Evolutionary conservation across 2,113 vertebrate genomes (phyloP), one percentile per base, ranked within the genome.

Genomic region (Mastomys coucha): DNA sequence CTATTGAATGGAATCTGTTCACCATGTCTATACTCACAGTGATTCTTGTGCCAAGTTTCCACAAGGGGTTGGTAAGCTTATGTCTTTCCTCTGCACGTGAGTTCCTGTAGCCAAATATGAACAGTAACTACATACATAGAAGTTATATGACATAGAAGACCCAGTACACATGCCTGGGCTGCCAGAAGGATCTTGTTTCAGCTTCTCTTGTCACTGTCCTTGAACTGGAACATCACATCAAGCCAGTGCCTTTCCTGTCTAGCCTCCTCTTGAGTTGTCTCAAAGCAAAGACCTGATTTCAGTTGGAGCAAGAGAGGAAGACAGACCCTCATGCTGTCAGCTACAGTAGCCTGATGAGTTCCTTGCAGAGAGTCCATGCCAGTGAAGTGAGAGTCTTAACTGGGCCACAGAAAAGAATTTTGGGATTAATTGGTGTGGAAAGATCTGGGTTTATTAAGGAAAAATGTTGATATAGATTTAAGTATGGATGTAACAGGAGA

Each of bases 91-190:
- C 31, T 28, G 67, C 20, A 53, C 39, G 16, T 14, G 51, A 85
- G 58, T 36, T 56, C 45, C 1, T 5, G 12, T 2, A n/a, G 77
- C 60, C 19, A 2, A 2, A 0, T 2, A 9, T 63, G 39, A n/a
- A 39, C 45, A n/a, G 39, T 45, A 69, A 63, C 36, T 82, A 1
- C 6, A 2, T 2, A 1, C 58, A 7, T 26, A 14, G 26, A n/a
- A 2, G 20, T 4, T 33, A 5, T 49, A 28, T 13, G 22, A 72
- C 11, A 26, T 0, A 9, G 14, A 20, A 42, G 81, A 90, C 87
- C 1, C 42, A 51, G 42, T 26, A 42, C 14, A 24, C 20, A 14
- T 17, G 4, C 6, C 0, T 2, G 33, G 24, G 1, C 14, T 65
- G n/a, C 2, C 2, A 28, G 76, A 45, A 60, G 24, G 36, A 49